Evolutionary conservation across 1,140 invertebrate genomes (phyloP).

Genomic region (Metopolophium dirhodum): DNA sequence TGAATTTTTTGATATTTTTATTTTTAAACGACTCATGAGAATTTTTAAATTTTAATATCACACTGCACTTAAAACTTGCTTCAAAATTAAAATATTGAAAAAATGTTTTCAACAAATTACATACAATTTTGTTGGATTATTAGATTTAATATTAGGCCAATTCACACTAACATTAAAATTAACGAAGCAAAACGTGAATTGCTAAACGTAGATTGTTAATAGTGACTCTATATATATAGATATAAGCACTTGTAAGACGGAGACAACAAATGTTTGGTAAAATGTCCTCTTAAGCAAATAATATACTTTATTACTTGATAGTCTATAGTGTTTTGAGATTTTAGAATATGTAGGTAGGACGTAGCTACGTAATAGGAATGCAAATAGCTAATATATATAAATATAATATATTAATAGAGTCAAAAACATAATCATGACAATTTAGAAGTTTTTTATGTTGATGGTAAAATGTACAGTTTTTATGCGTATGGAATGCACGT

Average conservation of each 20-base stretch:
- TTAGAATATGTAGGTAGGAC: neutral
- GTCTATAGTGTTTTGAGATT: neutral
- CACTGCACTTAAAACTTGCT: neutral
- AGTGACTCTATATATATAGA: neutral
- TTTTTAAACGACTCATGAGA: too few species aligned
- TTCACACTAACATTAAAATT: neutral
- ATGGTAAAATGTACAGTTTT: neutral
- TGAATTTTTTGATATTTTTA: neutral
- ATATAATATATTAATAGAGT: neutral
- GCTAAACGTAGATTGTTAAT: neutral
- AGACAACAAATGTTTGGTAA: too few species aligned
- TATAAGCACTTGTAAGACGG: too few species aligned
- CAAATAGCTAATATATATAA: neutral
- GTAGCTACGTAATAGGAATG: neutral
- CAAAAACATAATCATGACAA: neutral
- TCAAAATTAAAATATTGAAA: neutral
- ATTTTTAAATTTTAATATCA: neutral
- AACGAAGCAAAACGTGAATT: neutral
- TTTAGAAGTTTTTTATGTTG: neutral
- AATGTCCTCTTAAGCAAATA: too few species aligned
- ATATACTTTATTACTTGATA: neutral
- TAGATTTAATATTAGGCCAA: neutral
- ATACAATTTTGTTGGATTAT: neutral
- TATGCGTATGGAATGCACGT: neutral
- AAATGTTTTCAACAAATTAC: neutral